Evolutionary conservation across 2,888 invertebrate species (phyloP), one percentile per base, ranked within the genome.

Genomic region (Ornithoptera alexandrae): DNA sequence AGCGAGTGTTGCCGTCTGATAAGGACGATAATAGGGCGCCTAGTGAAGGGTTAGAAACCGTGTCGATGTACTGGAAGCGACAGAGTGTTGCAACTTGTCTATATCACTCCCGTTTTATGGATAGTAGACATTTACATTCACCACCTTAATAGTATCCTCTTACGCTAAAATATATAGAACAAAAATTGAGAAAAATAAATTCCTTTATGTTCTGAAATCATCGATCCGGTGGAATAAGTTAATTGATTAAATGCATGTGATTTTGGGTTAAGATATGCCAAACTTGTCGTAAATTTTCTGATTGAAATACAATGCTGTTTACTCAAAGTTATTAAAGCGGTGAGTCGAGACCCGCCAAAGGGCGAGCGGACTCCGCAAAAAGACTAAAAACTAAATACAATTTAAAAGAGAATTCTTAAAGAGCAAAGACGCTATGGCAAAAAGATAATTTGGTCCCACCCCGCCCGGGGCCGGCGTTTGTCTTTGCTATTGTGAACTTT

Each of bases 391-490:
- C 84, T 73, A 89, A 89, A 90, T 81, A 90, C 89, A 92, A 90
- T 90, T 91, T 91, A 90, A 70, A 90, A 90, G 87, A 85, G 91
- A 90, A 91, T 92, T 90, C 89, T 90, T 89, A 89, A 89, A 88
- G 85, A 90, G 86, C 83, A 84, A 88, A 88, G 90, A 90, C 84
- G 87, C 80, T 83, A 78, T 74, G 74, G 80, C 83, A 87, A 90
- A 91, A 90, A 91, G 87, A 90, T 90, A 91, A 92, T 91, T 89
- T 86, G 87, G 82, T 76, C 81, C 78, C 80, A 78, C 78, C 76
- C 77, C 77, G 86, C 84, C 85, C 78, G 78, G 80, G 85, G 87
- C 84, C 77, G 79, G 80, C 85, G 89, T 90, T 92, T 91, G 90
- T 90, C 89, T 91, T 92, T 89, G 88, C 87, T 86, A 88, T 90